A percentile compares a stretch with the other conserved stretches of the same genome.
These are phyloP conservation scores for Rhegmatorhina hoffmannsi DNA, from an alignment of 2,113 vertebrate species.

Conservation along the genomic window DNA sequence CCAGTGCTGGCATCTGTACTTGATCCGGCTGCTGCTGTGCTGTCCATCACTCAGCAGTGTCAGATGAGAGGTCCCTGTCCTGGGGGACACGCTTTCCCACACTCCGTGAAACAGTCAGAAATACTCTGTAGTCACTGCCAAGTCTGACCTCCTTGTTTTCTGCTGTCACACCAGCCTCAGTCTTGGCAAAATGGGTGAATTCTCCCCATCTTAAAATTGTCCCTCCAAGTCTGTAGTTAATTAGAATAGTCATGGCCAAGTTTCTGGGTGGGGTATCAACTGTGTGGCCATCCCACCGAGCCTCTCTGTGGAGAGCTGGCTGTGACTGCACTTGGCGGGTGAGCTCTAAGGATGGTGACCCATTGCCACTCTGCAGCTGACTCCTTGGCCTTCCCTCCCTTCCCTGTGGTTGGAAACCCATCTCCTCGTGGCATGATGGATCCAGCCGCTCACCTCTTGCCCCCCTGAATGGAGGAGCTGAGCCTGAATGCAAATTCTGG, in stretches of 20 bases:
- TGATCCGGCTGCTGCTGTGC: accelerated
- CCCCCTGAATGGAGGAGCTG: neutral
- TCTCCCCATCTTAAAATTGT: neutral
- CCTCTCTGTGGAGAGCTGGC: neutral
- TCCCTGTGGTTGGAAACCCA: neutral
- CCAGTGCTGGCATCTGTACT: accelerated
- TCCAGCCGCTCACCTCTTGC: neutral
- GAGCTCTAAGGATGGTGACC: neutral
- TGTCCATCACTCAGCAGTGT: accelerated
- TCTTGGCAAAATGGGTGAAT: neutral
- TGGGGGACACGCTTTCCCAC: accelerated
- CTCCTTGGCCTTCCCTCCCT: neutral
- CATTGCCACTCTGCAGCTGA: neutral
- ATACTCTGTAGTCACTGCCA: accelerated
- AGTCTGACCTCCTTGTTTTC: neutral
- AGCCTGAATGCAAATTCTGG: neutral
- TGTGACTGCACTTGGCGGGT: neutral
- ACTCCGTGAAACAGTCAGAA: neutral
- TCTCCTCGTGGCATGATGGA: neutral
- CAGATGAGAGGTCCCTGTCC: neutral
- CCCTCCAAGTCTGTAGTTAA: neutral
- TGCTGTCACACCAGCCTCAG: neutral
- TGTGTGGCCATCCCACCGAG: accelerated
- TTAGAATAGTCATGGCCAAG: neutral
- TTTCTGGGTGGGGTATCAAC: neutral